Base-by-base conservation (phyloP, 1,140 invertebrate genomes). In the Drosophila aff. region DNA sequence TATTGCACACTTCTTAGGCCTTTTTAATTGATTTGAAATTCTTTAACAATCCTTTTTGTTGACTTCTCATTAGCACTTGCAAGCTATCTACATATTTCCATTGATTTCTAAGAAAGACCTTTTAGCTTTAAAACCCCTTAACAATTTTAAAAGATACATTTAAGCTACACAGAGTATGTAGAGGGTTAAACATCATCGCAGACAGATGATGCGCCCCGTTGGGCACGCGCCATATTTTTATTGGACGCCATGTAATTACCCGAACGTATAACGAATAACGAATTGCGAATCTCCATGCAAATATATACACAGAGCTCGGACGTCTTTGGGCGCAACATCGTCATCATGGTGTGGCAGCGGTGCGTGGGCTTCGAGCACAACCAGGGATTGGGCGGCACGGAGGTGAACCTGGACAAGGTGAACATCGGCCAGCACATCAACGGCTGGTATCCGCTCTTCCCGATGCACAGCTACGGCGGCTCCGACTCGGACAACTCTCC, bases 401-500 rank as follows among this genome's bases (percentile, higher is more conserved):
- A 97, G 93, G 95, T 98, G 68, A 95, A 96, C 61, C 94, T 98
- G 59, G 97, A 98, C 91, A 95, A 95, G 75, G 93, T 98, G 44
- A 95, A 96, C 28, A 94, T 97, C 16, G 95, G 96, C 16, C 95
- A 96, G 89, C 94, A 96, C 52, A 97, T 96, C 26, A 95, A 96
- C 61, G 96, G 96, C 44, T 98, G 97, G 97, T 99, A 98, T 93
- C 97, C 96, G 75, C 94, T 99, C 57, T 98, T 97, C 93, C 96
- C 97, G 10, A 96, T 96, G 76, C 95, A 96, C 82, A 95, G 95
- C 36, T 93, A 96, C 23, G 95, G 95, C 49, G 95, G 95, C 11
- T 91, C 89, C 44, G 95, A 96, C 74, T 95, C 95, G 21, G 95
- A 96, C 66, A 96, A 96, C 90, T 96, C 96, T 66, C 96, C 96